These are phyloP conservation scores for Perca schrenkii DNA, from an alignment of 2,113 vertebrate species.

Conservation along the genomic window DNA sequence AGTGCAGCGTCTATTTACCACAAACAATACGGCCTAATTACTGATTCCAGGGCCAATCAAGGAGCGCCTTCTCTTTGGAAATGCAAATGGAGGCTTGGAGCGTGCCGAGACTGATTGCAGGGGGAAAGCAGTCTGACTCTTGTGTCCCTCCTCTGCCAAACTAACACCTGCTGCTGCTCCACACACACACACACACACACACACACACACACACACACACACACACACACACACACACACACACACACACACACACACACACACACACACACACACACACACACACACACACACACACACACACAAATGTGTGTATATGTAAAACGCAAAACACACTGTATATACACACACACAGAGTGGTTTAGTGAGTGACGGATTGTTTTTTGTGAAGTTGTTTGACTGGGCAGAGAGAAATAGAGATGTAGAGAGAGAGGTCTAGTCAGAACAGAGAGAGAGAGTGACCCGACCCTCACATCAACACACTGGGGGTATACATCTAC, in stretches of 20 bases:
- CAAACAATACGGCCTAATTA: conserved; percentile 88
- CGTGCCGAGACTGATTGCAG: conserved; percentile 84
- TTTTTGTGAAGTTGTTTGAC: conserved; percentile 69
- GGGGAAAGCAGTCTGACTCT: conserved; percentile 74
- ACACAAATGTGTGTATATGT: conserved; percentile 34
- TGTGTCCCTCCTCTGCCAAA: conserved; percentile 76
- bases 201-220: not conserved
- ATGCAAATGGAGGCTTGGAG: conserved; percentile 82
- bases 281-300: not conserved
- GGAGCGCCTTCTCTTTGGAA: conserved; percentile 80
- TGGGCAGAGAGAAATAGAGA: conserved; percentile 54
- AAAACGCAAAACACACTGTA: conserved; percentile 18
- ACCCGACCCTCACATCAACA: conserved; percentile 53
- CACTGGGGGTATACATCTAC: conserved; percentile 43
- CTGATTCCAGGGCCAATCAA: conserved; percentile 85
- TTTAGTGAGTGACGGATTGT: conserved; percentile 66
- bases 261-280: not conserved
- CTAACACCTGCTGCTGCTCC: conserved; percentile 83
- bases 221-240: not conserved
- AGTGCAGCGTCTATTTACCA: conserved; percentile 83
- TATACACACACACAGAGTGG: conserved; percentile 26
- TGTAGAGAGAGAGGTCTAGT: conserved; percentile 14
- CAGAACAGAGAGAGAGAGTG: conserved; percentile 33
- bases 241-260: conserved; percentile 7
- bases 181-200: conserved; percentile 10